These are phyloP conservation scores for Pteria penguin DNA, from an alignment of 2,888 invertebrate genomes.

Conservation along the genomic window DNA sequence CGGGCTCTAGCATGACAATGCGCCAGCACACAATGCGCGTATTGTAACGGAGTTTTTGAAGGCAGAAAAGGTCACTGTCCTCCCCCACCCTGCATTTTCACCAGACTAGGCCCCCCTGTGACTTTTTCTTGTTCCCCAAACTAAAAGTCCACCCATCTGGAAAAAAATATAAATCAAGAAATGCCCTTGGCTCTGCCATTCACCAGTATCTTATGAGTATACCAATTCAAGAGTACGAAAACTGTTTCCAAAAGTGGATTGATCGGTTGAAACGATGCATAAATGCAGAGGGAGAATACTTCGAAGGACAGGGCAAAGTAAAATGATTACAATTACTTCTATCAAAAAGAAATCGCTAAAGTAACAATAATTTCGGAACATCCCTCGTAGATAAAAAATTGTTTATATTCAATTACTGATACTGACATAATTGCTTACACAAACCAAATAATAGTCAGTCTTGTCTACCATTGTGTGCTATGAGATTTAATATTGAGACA, in stretches of 20 bases:
- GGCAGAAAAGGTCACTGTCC: constrained; percentile 21
- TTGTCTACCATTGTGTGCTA: too few relatives aligned
- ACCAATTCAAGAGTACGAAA: constrained; percentile 7
- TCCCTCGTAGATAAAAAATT: too few relatives aligned
- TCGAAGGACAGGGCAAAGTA: background rate
- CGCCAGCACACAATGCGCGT: constrained; percentile 29
- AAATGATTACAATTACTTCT: background rate
- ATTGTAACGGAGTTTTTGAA: constrained; percentile 32
- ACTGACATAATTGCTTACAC: too few relatives aligned
- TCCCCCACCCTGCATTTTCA: constrained; percentile 26
- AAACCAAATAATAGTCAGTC: too few relatives aligned
- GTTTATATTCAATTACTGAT: too few relatives aligned
- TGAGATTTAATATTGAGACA: too few relatives aligned
- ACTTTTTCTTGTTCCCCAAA: constrained; percentile 18
- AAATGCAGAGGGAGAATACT: constrained; percentile 19
- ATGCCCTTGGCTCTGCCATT: constrained; percentile 3
- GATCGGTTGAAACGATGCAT: constrained; percentile 24
- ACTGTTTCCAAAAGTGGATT: constrained; percentile 16
- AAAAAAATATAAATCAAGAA: too few relatives aligned
- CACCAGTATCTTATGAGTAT: constrained; percentile 14
- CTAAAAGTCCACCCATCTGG: too few relatives aligned
- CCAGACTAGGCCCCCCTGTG: too few relatives aligned
- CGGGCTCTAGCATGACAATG: constrained; percentile 28
- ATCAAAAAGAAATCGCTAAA: background rate
- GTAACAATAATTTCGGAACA: constrained; percentile 17